Conservation (phyloP, 2,888 invertebrate species). For the Plebejus anna region DNA sequence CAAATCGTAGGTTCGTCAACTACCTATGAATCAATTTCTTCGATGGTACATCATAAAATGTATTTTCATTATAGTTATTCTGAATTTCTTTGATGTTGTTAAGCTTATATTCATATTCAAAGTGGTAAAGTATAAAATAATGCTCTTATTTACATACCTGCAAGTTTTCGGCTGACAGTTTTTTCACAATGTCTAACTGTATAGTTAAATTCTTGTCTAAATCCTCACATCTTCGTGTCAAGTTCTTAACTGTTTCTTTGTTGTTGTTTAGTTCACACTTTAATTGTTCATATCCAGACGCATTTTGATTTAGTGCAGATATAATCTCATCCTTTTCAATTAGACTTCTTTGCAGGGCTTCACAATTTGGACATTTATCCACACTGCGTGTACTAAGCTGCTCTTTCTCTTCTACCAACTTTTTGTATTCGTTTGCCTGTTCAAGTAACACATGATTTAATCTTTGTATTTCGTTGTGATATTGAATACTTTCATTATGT, state of each 20-base stretch:
- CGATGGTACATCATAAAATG: no score
- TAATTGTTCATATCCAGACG: constrained; percentile 53
- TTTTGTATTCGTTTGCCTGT: constrained; percentile 65
- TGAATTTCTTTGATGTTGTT: neutral
- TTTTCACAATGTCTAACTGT: constrained; percentile 83
- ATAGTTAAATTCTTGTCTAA: constrained; percentile 83
- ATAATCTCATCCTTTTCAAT: constrained; percentile 68
- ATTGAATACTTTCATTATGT: constrained; percentile 91
- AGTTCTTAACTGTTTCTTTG: constrained; percentile 77
- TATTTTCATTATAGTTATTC: constrained; percentile 5
- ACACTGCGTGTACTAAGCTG: constrained; percentile 43
- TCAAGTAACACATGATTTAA: constrained; percentile 82
- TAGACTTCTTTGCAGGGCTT: constrained; percentile 49
- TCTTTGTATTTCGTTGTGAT: constrained; percentile 91
- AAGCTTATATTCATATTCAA: neutral
- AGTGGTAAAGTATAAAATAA: neutral
- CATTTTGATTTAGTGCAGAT: constrained; percentile 52
- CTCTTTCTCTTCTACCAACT: constrained; percentile 57
- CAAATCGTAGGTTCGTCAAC: no score
- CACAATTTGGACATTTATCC: constrained; percentile 55
- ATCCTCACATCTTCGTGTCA: constrained; percentile 84
- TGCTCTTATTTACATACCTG: constrained; percentile 52
- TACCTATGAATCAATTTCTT: no score
- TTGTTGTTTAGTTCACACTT: constrained; percentile 75
- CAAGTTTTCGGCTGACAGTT: constrained; percentile 81